Evolutionary conservation across 2,888 invertebrate species (phyloP).

Genomic region (Vandiemenella viatica): DNA sequence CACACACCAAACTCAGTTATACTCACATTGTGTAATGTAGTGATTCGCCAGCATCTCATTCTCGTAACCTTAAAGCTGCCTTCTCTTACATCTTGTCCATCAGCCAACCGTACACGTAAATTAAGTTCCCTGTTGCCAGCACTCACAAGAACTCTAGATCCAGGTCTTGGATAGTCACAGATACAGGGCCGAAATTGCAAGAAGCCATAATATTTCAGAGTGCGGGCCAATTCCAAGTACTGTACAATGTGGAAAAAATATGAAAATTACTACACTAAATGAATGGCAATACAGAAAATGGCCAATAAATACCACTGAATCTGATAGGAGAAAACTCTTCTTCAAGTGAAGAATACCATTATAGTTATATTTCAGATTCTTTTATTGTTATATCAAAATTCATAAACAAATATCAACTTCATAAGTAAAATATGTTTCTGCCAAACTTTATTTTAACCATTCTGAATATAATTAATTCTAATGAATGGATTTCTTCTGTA

Average conservation of each 20-base stretch:
- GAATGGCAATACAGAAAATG: neutral
- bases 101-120: conserved; percentile 41
- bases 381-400: no score
- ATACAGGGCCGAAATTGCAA: conserved; percentile 60
- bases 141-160: conserved; percentile 53
- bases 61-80: conserved; percentile 84
- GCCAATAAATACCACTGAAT: no score
- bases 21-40: conserved; percentile 59
- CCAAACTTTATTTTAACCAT: no score
- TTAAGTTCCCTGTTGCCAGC: conserved; percentile 78
- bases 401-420: no score
- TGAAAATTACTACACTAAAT: neutral
- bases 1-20: no score
- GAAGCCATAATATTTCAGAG: conserved; percentile 78
- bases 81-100: conserved; percentile 52
- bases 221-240: conserved; percentile 73
- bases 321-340: no score
- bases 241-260: conserved; percentile 31
- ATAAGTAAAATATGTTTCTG: no score
- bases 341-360: no score
- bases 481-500: no score
- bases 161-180: conserved; percentile 60
- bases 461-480: no score
- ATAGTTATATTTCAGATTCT: no score
- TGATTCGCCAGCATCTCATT: conserved; percentile 95